Conservation (phyloP, 2,113 vertebrate species). For the Actinemys pallida region DNA sequence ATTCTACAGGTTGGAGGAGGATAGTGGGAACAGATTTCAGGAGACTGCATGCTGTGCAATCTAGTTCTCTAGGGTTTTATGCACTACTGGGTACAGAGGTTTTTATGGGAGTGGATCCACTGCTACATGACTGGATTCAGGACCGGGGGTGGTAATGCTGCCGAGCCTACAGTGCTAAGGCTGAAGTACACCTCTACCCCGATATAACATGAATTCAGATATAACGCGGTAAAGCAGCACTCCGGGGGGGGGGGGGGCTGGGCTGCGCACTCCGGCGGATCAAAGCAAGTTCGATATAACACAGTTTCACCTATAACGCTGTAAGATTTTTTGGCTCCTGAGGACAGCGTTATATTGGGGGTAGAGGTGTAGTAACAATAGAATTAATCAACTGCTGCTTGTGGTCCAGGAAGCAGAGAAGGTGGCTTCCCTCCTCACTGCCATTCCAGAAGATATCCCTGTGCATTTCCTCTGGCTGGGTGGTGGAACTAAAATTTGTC, state of each 20-base stretch:
- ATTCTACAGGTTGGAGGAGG: neutral
- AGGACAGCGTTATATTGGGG: too few relatives aligned
- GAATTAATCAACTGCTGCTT: neutral
- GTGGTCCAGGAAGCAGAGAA: neutral
- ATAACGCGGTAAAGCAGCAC: too few relatives aligned
- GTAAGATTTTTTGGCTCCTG: too few relatives aligned
- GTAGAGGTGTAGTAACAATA: neutral
- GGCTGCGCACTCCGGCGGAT: too few relatives aligned
- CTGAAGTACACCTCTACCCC: neutral
- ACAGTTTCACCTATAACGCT: too few relatives aligned
- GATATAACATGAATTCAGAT: too few relatives aligned
- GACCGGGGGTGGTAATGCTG: neutral
- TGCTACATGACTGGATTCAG: neutral
- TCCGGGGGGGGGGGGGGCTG: too few relatives aligned
- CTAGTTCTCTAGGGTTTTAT: neutral
- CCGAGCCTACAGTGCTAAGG: neutral
- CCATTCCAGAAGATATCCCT: neutral
- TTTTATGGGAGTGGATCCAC: neutral
- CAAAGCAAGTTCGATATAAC: too few relatives aligned
- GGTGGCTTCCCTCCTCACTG: neutral
- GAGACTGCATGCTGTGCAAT: neutral
- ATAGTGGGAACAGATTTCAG: neutral
- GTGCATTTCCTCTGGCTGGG: neutral
- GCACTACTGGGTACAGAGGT: neutral
- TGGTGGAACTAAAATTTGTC: neutral